phyloP scores from a whole-genome alignment of 1,140 invertebrate genomes.

The Bombyx mandarina region DNA sequence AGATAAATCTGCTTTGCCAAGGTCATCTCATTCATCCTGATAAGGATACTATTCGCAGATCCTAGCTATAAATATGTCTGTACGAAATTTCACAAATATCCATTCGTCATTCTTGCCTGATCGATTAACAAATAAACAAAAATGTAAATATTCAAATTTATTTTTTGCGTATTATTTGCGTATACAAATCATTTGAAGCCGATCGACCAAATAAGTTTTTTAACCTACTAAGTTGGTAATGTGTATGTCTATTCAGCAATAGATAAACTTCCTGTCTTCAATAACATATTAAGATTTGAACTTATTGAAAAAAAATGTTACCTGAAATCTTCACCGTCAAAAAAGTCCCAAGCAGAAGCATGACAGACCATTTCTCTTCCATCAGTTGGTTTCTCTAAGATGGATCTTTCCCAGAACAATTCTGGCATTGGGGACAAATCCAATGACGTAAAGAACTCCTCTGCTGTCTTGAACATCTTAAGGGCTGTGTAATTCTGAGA shows the following conservation, averaged over 20 bases:
- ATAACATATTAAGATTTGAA: too few species aligned
- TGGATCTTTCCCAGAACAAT: conserved; percentile 71
- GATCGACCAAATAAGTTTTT: too few species aligned
- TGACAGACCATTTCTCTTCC: conserved; percentile 79
- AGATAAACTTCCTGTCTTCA: background rate
- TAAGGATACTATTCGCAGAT: too few species aligned
- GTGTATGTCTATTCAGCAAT: background rate
- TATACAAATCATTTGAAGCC: too few species aligned
- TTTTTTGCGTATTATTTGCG: too few species aligned
- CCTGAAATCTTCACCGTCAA: conserved; percentile 76
- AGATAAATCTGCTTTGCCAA: too few species aligned
- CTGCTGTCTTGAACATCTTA: conserved; percentile 67
- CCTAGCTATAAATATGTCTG: too few species aligned
- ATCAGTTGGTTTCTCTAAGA: conserved; percentile 73
- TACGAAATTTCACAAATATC: too few species aligned
- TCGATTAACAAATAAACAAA: too few species aligned
- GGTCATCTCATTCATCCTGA: too few species aligned
- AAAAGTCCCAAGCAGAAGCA: conserved; percentile 87
- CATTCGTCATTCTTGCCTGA: too few species aligned
- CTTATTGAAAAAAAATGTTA: conserved; percentile 19
- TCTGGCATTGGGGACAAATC: conserved; percentile 66
- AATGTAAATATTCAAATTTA: too few species aligned
- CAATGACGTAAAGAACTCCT: conserved; percentile 70
- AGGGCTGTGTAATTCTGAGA: conserved; percentile 63
- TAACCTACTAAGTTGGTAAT: background rate